Evolutionary conservation across 2,113 vertebrate genomes (phyloP).

Genomic region (Sphaerodactylus townsendi): DNA sequence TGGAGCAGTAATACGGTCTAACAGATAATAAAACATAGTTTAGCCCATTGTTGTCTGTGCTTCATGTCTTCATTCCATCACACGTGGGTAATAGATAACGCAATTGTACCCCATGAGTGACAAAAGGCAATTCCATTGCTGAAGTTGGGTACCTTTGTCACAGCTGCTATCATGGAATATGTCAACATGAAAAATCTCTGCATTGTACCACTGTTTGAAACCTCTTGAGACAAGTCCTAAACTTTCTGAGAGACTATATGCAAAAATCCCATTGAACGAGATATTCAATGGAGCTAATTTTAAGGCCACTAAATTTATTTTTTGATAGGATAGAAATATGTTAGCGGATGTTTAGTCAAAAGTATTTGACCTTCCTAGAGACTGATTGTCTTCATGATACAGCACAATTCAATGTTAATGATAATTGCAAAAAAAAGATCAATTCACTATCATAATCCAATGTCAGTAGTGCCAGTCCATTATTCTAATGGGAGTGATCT

Average conservation of each 20-base stretch:
- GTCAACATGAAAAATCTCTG: neutral
- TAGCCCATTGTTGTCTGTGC: too few species aligned
- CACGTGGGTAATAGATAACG: too few species aligned
- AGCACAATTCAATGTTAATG: conserved; percentile 33
- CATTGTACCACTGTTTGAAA: neutral
- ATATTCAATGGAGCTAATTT: neutral
- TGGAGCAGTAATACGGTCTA: too few species aligned
- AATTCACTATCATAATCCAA: conserved; percentile 34
- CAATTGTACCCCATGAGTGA: too few species aligned
- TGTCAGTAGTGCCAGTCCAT: conserved; percentile 19
- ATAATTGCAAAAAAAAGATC: conserved; percentile 21
- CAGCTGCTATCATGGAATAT: neutral
- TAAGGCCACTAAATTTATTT: neutral
- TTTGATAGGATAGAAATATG: neutral
- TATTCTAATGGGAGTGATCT: conserved; percentile 14
- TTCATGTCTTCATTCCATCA: too few species aligned
- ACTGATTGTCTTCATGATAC: neutral
- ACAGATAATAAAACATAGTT: too few species aligned
- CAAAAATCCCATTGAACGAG: neutral
- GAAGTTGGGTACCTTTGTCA: too few species aligned
- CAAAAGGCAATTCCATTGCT: too few species aligned
- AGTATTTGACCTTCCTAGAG: neutral
- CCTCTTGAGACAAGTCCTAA: neutral
- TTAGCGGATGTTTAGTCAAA: neutral
- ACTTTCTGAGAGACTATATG: neutral